Evolutionary conservation across 1,140 invertebrate genomes (phyloP).

Genomic region (Drosophila fuyamai): DNA sequence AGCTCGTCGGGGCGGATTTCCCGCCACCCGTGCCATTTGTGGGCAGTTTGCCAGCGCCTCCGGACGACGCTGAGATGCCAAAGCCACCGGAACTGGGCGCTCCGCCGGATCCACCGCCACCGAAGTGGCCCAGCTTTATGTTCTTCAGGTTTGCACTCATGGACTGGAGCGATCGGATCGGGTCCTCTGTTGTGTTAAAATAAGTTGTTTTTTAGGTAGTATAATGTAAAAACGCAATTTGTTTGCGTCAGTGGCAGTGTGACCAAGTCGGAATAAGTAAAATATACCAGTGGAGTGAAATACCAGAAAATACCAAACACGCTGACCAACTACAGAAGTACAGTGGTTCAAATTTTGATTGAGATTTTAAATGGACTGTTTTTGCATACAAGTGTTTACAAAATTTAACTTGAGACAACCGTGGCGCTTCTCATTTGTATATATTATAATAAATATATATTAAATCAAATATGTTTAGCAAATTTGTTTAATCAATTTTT

Average conservation of each 20-base stretch:
- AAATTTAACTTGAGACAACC: too few relatives aligned
- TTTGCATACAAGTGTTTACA: too few relatives aligned
- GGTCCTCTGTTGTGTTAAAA: conserved; percentile 5
- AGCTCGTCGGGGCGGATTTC: conserved; percentile 3
- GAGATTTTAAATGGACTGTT: too few relatives aligned
- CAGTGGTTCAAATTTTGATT: not conserved
- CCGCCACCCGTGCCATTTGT: conserved; percentile 37
- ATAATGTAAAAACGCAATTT: conserved; percentile 18
- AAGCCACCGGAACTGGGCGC: conserved; percentile 29
- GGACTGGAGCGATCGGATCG: not conserved
- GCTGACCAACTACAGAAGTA: not conserved
- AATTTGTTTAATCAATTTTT: too few relatives aligned
- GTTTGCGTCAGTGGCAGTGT: conserved; percentile 10
- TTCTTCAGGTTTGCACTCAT: conserved; percentile 71
- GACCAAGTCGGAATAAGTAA: not conserved
- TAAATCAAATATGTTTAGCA: too few relatives aligned
- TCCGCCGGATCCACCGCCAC: conserved; percentile 26
- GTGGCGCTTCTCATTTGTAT: too few relatives aligned
- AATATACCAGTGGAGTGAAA: not conserved
- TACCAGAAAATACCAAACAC: conserved; percentile 1
- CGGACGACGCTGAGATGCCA: conserved; percentile 40
- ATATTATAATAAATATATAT: too few relatives aligned
- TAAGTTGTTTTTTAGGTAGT: too few relatives aligned
- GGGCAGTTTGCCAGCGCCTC: conserved; percentile 60
- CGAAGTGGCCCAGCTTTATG: conserved; percentile 66